Base-by-base conservation (phyloP, 1,140 invertebrate species). In the Calycopis cecrops region DNA sequence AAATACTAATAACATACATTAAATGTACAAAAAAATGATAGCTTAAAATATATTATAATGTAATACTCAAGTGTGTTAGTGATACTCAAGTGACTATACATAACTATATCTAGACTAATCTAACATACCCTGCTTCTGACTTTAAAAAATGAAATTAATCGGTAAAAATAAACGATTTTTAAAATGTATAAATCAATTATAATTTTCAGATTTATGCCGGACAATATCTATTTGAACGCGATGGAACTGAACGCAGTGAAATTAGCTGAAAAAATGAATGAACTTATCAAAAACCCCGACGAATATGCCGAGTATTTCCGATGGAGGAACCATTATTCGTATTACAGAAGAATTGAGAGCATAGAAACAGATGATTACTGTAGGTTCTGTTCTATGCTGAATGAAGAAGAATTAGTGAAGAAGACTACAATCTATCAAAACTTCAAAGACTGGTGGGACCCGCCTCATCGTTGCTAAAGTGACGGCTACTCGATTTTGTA, bases 171-270 rank as follows among this genome's bases (percentile, higher is more conserved):
- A n/a, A 28, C 21, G 2, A 28, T 28, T 28, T 3, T 28, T 28
- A 28, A 28, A 28, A 28, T 28, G n/a, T n/a, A n/a, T n/a, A n/a
- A n/a, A n/a, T 28, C 21, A 28, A 3, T 28, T 28, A 3, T 3
- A 3, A 28, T 28, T 28, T 28, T 28, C 21, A 85, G 81, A 16
- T 85, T 85, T 49, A 78, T 85, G 76, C 82, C 82, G 12, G 66
- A 79, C 42, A 73, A 74, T 14, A 79, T 76, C 11, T 85, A 85
- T 52, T 58, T 85, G 16, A 76, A 85, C 40, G 82, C 76, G 35
- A 66, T 65, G 55, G 62, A 75, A 37, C 51, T 81, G 3, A 76
- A 74, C 7, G 34, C 52, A 4, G 42, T 65, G 18, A 69, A 69
- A 40, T 53, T 85, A 14, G 80, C 73, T 1, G 53, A 52, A 0